Base-by-base conservation (phyloP, 2,113 vertebrate species). In the Vulpes ferrilata region DNA sequence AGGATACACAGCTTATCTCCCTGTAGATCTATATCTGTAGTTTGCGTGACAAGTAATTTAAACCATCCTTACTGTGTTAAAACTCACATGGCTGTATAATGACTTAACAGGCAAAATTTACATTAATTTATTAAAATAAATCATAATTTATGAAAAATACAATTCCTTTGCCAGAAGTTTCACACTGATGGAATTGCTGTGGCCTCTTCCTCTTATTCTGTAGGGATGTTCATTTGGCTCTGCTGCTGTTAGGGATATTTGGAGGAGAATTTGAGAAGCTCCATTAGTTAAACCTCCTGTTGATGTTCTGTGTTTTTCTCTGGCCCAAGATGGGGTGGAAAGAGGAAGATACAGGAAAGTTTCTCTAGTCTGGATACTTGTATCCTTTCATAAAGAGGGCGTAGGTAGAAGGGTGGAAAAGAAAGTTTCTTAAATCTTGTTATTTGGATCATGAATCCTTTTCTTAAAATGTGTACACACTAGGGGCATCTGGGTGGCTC, bases 211-310 rank as follows among this genome's bases (percentile, higher is more conserved):
- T 53, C 69, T 64, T 11, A 4, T 35, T 57, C 19, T 25, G 13
- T 12, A 23, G 16, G 15, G 10, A 15, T 5, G 1, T 90, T 57
- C 13, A 1, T 60, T n/a, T 27, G n/a, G 9, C 51, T 48, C 57
- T 19, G 20, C 5, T 48, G 16, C 25, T 38, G 2, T 22, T 15
- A 22, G 11, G 48, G 59, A 51, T 12, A 30, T 23, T 15, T n/a
- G 32, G 78, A 90, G 35, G 43, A 55, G 78, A 48, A 32, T 27
- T 59, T 23, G 27, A 86, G 64, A 73, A 30, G 20, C 19, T 81
- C 17, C 20, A 0, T 69, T 17, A 19, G 7, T 13, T 17, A 64
- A 43, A 19, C 30, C n/a, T 83, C 8, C 35, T 11, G 0, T 0
- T 25, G 32, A 69, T 5, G 19, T 43, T 71, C 59, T 51, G 8